Conservation (phyloP, 2,113 vertebrate genomes). For the Sterna hirundo region DNA sequence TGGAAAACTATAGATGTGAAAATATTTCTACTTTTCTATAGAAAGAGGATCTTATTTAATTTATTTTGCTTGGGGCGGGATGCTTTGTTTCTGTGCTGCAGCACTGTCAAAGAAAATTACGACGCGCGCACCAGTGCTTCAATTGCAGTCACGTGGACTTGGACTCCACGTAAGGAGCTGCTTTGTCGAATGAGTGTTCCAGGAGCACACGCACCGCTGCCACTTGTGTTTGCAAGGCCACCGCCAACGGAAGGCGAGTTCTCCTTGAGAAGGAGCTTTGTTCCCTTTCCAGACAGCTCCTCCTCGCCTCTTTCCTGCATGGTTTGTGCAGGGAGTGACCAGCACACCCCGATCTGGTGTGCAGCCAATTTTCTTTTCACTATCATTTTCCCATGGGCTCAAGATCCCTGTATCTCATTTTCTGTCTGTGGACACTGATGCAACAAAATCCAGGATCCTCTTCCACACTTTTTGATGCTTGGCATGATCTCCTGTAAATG, state of each 20-base stretch:
- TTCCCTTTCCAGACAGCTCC: not conserved
- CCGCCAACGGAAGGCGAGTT: accelerated
- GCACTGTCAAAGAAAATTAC: not conserved
- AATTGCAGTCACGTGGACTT: accelerated
- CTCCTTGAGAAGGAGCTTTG: not conserved
- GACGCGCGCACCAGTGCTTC: accelerated
- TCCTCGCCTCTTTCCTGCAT: not conserved
- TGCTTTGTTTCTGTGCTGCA: not conserved
- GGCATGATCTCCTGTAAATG: not conserved
- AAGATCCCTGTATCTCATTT: not conserved
- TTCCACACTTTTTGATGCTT: not conserved
- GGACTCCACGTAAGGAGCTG: not conserved
- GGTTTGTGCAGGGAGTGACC: not conserved
- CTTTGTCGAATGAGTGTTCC: not conserved
- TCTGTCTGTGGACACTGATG: not conserved
- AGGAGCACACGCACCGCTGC: not conserved
- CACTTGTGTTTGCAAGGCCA: not conserved
- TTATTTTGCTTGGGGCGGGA: not conserved
- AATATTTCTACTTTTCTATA: not conserved
- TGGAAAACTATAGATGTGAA: not conserved
- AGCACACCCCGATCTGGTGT: not conserved
- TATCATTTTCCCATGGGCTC: not conserved
- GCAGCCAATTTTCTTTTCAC: not conserved
- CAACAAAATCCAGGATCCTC: not conserved
- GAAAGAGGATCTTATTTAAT: not conserved